Conservation (phyloP, 2,113 vertebrate species). For the Montifringilla adamsi region DNA sequence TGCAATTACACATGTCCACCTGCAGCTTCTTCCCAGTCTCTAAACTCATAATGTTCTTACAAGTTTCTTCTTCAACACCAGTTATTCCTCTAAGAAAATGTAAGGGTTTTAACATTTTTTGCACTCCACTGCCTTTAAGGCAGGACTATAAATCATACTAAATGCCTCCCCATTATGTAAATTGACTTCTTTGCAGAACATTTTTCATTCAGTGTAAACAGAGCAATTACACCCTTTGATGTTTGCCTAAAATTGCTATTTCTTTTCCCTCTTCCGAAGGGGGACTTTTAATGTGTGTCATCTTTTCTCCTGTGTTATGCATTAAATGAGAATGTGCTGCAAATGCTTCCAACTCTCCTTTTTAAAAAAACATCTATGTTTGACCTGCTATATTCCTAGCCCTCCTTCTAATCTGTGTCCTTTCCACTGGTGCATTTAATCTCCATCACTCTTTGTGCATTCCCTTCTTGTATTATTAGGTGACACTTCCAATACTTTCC, state of each 20-base stretch:
- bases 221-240: background rate
- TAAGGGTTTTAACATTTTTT: background rate
- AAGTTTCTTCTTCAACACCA: background rate
- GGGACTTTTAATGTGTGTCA: background rate
- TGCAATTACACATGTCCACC: accelerated
- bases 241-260: background rate
- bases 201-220: slow-evolving; percentile 35
- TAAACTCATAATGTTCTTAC: background rate
- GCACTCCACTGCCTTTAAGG: background rate
- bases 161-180: slow-evolving; percentile 32
- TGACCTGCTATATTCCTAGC: background rate
- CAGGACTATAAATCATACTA: slow-evolving; percentile 39
- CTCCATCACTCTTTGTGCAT: background rate
- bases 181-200: slow-evolving; percentile 20
- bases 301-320: background rate
- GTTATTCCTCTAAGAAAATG: slow-evolving; percentile 2
- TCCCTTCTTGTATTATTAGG: background rate
- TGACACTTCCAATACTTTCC: background rate
- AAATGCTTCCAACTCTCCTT: background rate
- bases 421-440: background rate
- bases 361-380: background rate
- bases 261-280: background rate
- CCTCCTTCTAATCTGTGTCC: background rate
- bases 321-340: background rate
- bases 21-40: background rate